phyloP scores from a whole-genome alignment of 2,113 vertebrate genomes.

The Origma solitaria region DNA sequence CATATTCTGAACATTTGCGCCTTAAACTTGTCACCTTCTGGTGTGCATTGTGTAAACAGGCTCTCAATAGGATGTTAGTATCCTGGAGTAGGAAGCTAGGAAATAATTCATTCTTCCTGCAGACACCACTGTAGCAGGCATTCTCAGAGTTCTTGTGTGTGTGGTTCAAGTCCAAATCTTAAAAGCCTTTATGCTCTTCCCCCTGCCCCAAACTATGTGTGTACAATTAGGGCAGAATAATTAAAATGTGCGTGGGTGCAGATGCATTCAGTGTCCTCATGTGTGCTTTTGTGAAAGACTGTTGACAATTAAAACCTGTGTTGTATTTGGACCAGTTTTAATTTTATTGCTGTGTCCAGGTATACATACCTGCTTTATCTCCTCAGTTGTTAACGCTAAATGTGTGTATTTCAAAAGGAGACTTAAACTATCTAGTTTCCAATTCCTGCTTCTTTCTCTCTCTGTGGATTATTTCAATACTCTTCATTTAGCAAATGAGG shows the following conservation, averaged over 20 bases:
- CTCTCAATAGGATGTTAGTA: background rate
- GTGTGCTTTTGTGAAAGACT: background rate
- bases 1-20: background rate
- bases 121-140: background rate
- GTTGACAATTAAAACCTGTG: background rate
- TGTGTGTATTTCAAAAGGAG: background rate
- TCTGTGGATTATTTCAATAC: background rate
- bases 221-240: background rate
- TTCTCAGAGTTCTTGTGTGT: fast-evolving
- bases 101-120: background rate
- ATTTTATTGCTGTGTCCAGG: background rate
- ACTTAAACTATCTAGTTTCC: background rate
- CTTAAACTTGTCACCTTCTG: background rate
- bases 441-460: background rate
- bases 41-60: background rate
- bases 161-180: background rate
- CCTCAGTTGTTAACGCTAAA: background rate
- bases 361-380: background rate
- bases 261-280: background rate
- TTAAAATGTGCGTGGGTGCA: background rate
- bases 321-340: background rate
- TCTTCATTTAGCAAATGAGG: background rate
- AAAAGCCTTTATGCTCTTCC: background rate
- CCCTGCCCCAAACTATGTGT: background rate
- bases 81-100: background rate